These are phyloP conservation scores for Anolis apletophallus DNA, from an alignment of 2,797 vertebrate species.

Conservation along the genomic window DNA sequence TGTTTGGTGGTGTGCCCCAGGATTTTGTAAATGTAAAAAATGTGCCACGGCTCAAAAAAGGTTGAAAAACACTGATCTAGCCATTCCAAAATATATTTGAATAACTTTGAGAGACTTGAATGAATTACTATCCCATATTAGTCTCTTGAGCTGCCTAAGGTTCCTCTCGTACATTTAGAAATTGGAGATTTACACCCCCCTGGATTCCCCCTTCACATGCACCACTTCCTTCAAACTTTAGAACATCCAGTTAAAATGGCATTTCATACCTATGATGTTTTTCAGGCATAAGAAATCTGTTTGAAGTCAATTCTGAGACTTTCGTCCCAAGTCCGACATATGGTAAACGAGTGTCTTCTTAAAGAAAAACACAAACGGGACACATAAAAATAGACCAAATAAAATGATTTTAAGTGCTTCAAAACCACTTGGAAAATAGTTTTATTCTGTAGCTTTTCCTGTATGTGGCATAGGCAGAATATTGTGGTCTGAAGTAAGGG, in stretches of 20 bases:
- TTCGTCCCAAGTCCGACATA: slow-evolving; percentile 13
- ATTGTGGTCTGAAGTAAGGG: slow-evolving; percentile 37
- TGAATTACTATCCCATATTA: slow-evolving; percentile 44
- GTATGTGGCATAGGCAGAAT: neutral
- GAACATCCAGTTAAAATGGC: slow-evolving; percentile 45
- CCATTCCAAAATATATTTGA: slow-evolving; percentile 33
- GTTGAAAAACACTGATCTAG: too few species aligned
- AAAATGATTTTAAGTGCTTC: slow-evolving; percentile 39
- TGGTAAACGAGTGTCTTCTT: slow-evolving; percentile 17
- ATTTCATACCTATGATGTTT: slow-evolving; percentile 57
- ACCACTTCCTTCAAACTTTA: slow-evolving; percentile 31
- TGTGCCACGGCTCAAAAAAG: too few species aligned
- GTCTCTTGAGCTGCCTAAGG: slow-evolving; percentile 49
- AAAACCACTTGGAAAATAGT: slow-evolving; percentile 28
- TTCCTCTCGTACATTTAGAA: slow-evolving; percentile 58
- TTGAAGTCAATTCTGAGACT: slow-evolving; percentile 25
- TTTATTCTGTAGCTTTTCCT: slow-evolving; percentile 48
- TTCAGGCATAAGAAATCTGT: slow-evolving; percentile 52
- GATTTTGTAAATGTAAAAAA: too few species aligned
- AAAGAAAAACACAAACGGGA: slow-evolving; percentile 14
- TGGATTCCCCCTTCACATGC: slow-evolving; percentile 50
- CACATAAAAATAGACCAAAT: slow-evolving; percentile 23
- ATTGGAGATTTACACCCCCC: slow-evolving; percentile 48
- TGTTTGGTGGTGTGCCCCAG: too few species aligned
- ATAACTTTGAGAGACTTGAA: slow-evolving; percentile 31